Conservation (phyloP, 2,797 vertebrate genomes). For the Urocyon cinereoargenteus region DNA sequence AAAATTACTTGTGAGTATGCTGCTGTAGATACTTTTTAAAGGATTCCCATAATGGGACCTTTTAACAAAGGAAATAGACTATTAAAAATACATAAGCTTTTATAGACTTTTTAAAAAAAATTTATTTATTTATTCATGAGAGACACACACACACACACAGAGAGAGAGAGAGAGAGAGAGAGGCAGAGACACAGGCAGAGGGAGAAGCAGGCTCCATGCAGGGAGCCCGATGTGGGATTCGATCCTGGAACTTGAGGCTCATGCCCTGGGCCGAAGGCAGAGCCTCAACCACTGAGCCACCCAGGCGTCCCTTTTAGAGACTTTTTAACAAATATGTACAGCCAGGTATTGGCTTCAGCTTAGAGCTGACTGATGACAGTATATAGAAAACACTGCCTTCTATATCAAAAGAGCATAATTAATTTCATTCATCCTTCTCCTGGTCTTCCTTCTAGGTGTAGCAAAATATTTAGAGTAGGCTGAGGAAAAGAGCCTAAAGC, state of each 20-base stretch:
- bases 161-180: too few species aligned
- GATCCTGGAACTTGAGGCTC: too few species aligned
- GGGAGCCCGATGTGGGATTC: too few species aligned
- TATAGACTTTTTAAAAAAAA: background rate
- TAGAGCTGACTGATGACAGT: background rate
- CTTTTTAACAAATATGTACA: background rate
- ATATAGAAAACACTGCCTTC: background rate
- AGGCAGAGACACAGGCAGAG: too few species aligned
- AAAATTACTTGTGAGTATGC: background rate
- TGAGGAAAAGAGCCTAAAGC: background rate
- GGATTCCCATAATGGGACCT: background rate
- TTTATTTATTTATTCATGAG: too few species aligned
- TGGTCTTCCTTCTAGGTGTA: background rate
- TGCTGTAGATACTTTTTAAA: background rate
- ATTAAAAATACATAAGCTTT: background rate
- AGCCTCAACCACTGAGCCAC: too few species aligned
- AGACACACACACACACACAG: too few species aligned
- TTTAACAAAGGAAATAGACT: background rate
- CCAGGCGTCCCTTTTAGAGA: background rate
- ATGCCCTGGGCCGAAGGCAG: too few species aligned
- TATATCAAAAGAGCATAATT: background rate
- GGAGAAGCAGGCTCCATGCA: too few species aligned
- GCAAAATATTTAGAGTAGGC: background rate
- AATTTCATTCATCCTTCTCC: background rate
- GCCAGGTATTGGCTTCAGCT: background rate